Percentiles rank a stretch among this genome's conserved stretches.
Conservation (phyloP, 2,888 invertebrate genomes). For the Trissolcus japonicus region DNA sequence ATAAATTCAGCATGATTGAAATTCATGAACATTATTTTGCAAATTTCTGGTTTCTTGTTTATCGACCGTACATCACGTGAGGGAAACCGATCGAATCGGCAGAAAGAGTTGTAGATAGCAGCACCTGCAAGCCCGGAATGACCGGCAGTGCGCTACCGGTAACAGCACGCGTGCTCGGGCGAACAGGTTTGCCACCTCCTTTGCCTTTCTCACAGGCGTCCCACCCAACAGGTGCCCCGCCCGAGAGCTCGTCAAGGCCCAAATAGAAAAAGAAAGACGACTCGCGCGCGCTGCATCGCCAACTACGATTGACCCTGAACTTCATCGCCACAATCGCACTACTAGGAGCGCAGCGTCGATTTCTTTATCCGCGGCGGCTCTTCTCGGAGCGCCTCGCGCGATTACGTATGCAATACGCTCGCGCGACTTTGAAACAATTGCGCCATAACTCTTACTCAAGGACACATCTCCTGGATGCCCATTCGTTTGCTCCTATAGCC, state of each 20-base stretch:
- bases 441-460: slow-evolving; percentile 67
- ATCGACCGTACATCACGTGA: slow-evolving; percentile 56
- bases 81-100: slow-evolving; percentile 45
- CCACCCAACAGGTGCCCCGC: slow-evolving; percentile 58
- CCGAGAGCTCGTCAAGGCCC: slow-evolving; percentile 67
- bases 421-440: slow-evolving; percentile 57
- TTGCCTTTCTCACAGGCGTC: slow-evolving; percentile 37
- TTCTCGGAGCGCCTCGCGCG: slow-evolving; percentile 62
- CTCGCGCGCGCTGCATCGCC: slow-evolving; percentile 59
- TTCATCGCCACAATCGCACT: slow-evolving; percentile 64
- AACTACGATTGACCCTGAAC: slow-evolving; percentile 72
- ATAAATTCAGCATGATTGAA: no score
- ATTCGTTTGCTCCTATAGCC: slow-evolving; percentile 41
- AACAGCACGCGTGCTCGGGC: slow-evolving; percentile 36
- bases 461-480: slow-evolving; percentile 53
- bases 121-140: slow-evolving; percentile 62
- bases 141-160: slow-evolving; percentile 37
- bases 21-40: no score
- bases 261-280: slow-evolving; percentile 71
- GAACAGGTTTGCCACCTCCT: slow-evolving; percentile 43
- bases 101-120: slow-evolving; percentile 63
- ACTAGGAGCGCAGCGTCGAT: slow-evolving; percentile 60
- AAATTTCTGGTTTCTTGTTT: slow-evolving; percentile 40
- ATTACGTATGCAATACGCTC: slow-evolving; percentile 65
- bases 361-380: slow-evolving; percentile 73